phyloP scores from a whole-genome alignment of 2,113 vertebrate genomes.

The Canis aureus region DNA sequence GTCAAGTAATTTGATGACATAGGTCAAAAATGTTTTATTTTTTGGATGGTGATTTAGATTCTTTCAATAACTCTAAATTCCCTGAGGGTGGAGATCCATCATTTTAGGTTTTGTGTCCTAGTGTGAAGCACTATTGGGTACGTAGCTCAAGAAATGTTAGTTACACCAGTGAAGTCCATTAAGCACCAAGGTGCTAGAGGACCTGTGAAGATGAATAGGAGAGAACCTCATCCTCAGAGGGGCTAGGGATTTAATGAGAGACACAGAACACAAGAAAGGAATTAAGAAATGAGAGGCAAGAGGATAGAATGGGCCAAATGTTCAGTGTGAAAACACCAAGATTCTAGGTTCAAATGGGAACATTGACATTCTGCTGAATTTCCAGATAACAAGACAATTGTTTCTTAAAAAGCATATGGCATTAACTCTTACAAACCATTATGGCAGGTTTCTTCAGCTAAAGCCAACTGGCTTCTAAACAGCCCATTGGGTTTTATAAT shows the following conservation, averaged over 20 bases:
- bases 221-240: background rate
- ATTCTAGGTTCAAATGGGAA: background rate
- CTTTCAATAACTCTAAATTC: background rate
- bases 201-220: background rate
- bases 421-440: background rate
- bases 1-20: background rate
- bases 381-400: background rate
- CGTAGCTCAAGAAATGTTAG: background rate
- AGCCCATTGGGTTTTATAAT: background rate
- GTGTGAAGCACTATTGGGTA: background rate
- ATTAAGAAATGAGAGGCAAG: background rate
- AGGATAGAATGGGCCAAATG: background rate
- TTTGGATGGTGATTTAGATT: background rate
- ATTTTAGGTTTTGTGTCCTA: background rate
- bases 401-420: background rate
- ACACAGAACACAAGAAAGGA: background rate
- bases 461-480: background rate
- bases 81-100: background rate
- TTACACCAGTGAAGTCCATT: background rate
- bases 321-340: background rate
- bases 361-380: background rate
- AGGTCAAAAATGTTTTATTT: background rate
- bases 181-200: background rate
- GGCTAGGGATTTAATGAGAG: background rate
- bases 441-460: background rate